These are phyloP conservation scores for Nothobranchius furzeri DNA, from an alignment of 2,113 vertebrate genomes.

Conservation along the genomic window DNA sequence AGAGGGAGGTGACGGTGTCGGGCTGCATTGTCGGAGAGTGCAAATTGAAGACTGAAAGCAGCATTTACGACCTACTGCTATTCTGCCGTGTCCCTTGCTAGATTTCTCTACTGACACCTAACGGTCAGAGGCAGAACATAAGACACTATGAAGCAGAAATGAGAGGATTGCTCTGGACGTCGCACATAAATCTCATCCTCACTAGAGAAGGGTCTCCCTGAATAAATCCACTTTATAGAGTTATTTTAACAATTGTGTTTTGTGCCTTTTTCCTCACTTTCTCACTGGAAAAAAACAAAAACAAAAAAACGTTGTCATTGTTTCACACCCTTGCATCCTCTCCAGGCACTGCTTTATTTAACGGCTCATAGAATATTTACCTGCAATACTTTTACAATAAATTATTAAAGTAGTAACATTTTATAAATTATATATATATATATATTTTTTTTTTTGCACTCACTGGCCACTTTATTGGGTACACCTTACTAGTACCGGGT, in stretches of 20 bases:
- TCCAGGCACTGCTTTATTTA: conserved; percentile 28
- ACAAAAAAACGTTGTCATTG: conserved; percentile 2
- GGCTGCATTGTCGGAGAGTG: conserved; percentile 58
- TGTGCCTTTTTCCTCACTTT: background rate
- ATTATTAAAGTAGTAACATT: conserved; percentile 6
- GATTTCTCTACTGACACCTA: conserved; percentile 72
- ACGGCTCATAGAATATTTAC: background rate
- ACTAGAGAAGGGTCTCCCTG: conserved; percentile 2
- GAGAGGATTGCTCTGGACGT: conserved; percentile 19
- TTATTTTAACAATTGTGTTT: background rate
- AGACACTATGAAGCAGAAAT: conserved; percentile 30
- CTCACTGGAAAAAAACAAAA: conserved; percentile 6
- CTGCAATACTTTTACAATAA: background rate
- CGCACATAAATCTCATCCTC: conserved; percentile 22
- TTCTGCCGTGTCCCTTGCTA: conserved; percentile 19
- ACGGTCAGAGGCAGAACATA: conserved; percentile 49
- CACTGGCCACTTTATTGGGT: too few species aligned
- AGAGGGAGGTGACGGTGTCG: conserved; percentile 64
- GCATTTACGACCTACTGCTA: conserved; percentile 28
- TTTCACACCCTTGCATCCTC: conserved; percentile 8
- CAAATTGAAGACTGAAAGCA: conserved; percentile 43
- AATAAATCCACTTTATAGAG: conserved; percentile 25
- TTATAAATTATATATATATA: too few species aligned
- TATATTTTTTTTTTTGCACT: too few species aligned
- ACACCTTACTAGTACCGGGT: too few species aligned